A percentile compares a stretch with the other conserved stretches of the same genome.
Evolutionary conservation across 2,888 invertebrate species (phyloP).

Genomic region (Lasioglossum villosulum): DNA sequence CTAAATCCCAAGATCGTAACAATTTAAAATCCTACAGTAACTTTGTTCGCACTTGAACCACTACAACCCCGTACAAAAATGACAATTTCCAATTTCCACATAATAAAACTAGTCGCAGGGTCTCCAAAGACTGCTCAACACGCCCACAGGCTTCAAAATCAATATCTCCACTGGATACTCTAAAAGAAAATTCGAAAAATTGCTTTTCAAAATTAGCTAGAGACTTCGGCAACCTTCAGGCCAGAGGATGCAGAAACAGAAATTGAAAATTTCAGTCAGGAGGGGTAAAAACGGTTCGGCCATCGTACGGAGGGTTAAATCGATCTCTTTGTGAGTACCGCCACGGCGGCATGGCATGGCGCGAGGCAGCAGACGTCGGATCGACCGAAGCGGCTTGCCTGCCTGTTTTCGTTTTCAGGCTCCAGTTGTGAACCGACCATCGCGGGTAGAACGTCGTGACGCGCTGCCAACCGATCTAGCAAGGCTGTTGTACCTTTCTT

Average conservation of each 20-base stretch:
- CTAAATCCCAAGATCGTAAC: too few relatives aligned
- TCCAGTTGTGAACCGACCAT: constrained; percentile 72
- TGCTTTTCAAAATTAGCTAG: not conserved
- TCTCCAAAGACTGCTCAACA: not conserved
- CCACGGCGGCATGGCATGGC: constrained; percentile 17
- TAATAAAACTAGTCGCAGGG: not conserved
- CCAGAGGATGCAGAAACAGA: not conserved
- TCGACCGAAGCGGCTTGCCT: constrained; percentile 22
- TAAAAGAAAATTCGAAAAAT: not conserved
- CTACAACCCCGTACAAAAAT: too few relatives aligned
- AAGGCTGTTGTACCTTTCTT: constrained; percentile 17
- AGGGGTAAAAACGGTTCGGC: not conserved
- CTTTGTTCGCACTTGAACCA: too few relatives aligned
- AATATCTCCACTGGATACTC: not conserved
- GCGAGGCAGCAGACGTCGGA: constrained; percentile 31
- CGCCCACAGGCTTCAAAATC: not conserved
- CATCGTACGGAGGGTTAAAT: constrained; percentile 24
- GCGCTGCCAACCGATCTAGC: constrained; percentile 33
- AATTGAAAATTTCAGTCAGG: not conserved
- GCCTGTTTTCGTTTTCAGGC: constrained; percentile 23
- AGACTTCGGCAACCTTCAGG: not conserved
- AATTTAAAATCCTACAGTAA: too few relatives aligned
- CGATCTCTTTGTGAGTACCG: constrained; percentile 21
- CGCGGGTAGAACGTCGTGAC: constrained; percentile 60
- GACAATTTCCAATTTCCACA: too few relatives aligned